These are phyloP conservation scores for Mimas tiliae DNA, from an alignment of 2,888 invertebrate genomes.

Conservation along the genomic window DNA sequence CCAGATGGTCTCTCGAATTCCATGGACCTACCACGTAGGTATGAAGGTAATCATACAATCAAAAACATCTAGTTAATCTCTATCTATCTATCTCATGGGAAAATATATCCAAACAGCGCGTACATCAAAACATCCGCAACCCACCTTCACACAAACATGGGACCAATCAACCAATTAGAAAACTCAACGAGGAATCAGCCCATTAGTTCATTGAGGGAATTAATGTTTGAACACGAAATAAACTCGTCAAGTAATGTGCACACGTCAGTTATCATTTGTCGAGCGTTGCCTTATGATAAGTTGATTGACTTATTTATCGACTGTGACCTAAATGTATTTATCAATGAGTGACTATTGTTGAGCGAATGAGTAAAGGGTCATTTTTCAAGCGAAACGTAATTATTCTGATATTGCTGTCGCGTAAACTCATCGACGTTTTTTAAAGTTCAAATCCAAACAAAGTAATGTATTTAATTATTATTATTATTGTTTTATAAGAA, in stretches of 20 bases:
- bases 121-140: conserved; percentile 22
- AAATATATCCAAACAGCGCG: not conserved
- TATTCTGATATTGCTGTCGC: too few species aligned
- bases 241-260: conserved; percentile 77
- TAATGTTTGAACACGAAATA: conserved; percentile 81
- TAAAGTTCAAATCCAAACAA: too few species aligned
- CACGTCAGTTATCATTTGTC: conserved; percentile 81
- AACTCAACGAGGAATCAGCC: conserved; percentile 76
- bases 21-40: too few species aligned
- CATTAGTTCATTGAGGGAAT: conserved; percentile 83
- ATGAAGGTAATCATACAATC: too few species aligned
- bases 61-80: too few species aligned
- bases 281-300: conserved; percentile 39
- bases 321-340: conserved; percentile 31
- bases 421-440: too few species aligned
- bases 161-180: conserved; percentile 78
- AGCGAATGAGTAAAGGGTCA: not conserved
- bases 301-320: conserved; percentile 67
- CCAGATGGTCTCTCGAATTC: too few species aligned
- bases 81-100: not conserved
- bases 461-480: too few species aligned
- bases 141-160: conserved; percentile 22
- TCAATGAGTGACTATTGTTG: conserved; percentile 24
- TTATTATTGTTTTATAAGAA: too few species aligned
- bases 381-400: not conserved